These are phyloP conservation scores for Matsumyia berberina DNA, from an alignment of 2,888 invertebrate genomes.

Conservation along the genomic window DNA sequence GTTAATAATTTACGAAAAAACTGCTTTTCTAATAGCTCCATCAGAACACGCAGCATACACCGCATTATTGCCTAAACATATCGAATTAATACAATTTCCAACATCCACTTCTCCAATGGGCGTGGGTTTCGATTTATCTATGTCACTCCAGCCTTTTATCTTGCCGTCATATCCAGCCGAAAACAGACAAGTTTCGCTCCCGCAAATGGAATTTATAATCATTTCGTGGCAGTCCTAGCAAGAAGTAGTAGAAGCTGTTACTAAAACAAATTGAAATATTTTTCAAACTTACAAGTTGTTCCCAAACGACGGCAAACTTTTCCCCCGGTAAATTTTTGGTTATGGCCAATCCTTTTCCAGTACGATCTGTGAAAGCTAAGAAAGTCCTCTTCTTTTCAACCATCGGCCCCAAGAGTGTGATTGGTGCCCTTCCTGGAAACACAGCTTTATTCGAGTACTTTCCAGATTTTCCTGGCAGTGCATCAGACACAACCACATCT, in stretches of 20 bases:
- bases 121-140: constrained; percentile 79
- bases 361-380: constrained; percentile 82
- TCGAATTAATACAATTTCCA: constrained; percentile 81
- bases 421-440: constrained; percentile 82
- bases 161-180: constrained; percentile 83
- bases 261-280: constrained; percentile 7
- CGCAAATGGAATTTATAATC: constrained; percentile 83
- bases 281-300: constrained; percentile 69
- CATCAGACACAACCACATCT: constrained; percentile 82
- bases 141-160: constrained; percentile 82
- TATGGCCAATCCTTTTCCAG: constrained; percentile 81
- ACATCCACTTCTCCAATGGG: constrained; percentile 81
- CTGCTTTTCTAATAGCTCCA: constrained; percentile 81
- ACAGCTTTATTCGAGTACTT: constrained; percentile 83
- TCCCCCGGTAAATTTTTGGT: constrained; percentile 80
- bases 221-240: constrained; percentile 83
- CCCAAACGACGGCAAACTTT: constrained; percentile 80
- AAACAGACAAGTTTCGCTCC: constrained; percentile 80
- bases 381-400: constrained; percentile 80
- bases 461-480: constrained; percentile 81
- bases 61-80: constrained; percentile 80
- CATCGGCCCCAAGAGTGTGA: constrained; percentile 81
- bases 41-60: constrained; percentile 82
- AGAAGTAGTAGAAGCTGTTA: constrained; percentile 5
- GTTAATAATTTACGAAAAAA: constrained; percentile 79